Conservation (phyloP, 2,797 vertebrate species). For the Etheostoma perlongum region DNA sequence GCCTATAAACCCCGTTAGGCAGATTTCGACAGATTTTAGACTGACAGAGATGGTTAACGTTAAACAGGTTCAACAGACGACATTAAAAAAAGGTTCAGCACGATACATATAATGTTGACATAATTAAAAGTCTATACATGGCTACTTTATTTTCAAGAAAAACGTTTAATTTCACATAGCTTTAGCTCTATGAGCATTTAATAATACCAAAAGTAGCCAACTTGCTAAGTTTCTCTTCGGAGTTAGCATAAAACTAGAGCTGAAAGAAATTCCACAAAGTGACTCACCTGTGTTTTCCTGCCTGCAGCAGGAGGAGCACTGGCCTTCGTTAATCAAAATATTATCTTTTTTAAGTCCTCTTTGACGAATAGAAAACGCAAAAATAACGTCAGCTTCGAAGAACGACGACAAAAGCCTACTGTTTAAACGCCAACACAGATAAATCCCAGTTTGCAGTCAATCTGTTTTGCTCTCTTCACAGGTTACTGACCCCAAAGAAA, state of each 20-base stretch:
- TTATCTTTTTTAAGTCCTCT: background rate
- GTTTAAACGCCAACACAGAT: constrained; percentile 11
- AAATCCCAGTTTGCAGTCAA: constrained; percentile 56
- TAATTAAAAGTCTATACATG: background rate
- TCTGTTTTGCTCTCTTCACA: constrained; percentile 59
- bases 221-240: background rate
- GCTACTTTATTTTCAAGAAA: background rate
- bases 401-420: background rate
- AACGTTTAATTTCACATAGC: background rate
- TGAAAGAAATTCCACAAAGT: background rate
- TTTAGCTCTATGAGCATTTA: background rate
- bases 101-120: background rate
- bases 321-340: constrained; percentile 9
- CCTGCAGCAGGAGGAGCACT: constrained; percentile 48
- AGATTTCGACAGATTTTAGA: background rate
- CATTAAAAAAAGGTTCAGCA: constrained; percentile 3
- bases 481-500: constrained; percentile 75
- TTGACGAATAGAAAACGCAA: background rate
- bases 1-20: background rate
- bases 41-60: constrained; percentile 18
- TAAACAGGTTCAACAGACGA: constrained; percentile 21
- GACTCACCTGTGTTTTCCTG: constrained; percentile 68
- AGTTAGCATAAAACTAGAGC: background rate
- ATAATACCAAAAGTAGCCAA: background rate
- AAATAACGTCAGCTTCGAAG: background rate